Conservation (phyloP, 2,113 vertebrate species). For the Xiphorhynchus elegans region DNA sequence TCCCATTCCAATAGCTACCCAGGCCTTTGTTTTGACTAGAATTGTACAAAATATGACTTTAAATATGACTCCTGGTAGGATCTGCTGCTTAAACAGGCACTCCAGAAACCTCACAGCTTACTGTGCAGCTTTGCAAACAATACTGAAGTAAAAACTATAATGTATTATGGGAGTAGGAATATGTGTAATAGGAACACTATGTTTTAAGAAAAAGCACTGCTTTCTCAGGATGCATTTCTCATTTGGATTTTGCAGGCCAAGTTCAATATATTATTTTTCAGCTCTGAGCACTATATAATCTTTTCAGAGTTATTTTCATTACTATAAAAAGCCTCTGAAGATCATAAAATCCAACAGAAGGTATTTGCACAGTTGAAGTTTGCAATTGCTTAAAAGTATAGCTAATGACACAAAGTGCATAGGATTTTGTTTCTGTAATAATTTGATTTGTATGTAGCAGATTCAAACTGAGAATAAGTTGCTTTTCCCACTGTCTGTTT, state of each 20-base stretch:
- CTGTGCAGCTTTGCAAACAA: not conserved
- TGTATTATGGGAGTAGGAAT: not conserved
- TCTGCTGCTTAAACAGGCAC: not conserved
- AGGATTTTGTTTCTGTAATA: not conserved
- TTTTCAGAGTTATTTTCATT: not conserved
- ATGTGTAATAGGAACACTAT: not conserved
- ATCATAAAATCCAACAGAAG: not conserved
- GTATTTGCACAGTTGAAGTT: not conserved
- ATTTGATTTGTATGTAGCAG: not conserved
- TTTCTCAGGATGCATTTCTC: not conserved
- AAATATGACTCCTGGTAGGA: not conserved
- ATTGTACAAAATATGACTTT: not conserved
- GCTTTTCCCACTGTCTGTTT: not conserved
- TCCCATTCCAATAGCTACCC: not conserved
- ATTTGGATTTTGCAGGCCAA: not conserved
- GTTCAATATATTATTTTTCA: not conserved
- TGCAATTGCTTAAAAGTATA: not conserved
- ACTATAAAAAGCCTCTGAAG: not conserved
- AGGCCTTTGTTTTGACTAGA: constrained; percentile 18
- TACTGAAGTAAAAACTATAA: not conserved
- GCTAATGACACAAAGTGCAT: not conserved
- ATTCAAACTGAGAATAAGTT: not conserved
- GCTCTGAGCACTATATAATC: not conserved
- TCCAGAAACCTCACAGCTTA: not conserved
- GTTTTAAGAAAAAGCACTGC: not conserved